Conservation (phyloP, 2,888 invertebrate genomes). For the Pyrrhosoma nymphula region DNA sequence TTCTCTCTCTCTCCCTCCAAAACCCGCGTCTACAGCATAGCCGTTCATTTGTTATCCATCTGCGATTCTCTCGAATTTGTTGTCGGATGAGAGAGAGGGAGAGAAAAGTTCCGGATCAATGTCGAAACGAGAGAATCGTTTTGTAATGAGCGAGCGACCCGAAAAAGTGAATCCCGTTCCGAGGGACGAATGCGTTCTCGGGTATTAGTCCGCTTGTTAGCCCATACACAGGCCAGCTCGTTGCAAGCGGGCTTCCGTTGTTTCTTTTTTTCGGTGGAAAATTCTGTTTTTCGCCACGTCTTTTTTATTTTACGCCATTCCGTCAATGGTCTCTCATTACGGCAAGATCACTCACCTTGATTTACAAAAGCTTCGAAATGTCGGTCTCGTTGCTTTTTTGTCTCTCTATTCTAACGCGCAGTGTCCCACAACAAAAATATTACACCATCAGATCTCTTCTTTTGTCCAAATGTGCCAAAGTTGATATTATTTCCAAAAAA, state of each 20-base stretch:
- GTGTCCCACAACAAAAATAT: neutral
- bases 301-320: neutral
- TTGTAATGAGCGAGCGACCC: constrained; percentile 44
- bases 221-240: neutral
- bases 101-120: constrained; percentile 18
- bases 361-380: neutral
- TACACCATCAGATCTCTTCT: neutral
- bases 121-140: constrained; percentile 39
- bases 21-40: too few species aligned
- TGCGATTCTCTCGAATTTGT: neutral
- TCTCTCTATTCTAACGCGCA: neutral
- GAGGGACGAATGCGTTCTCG: neutral
- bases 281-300: neutral
- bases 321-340: constrained; percentile 28
- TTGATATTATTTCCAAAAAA: neutral
- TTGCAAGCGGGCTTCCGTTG: neutral
- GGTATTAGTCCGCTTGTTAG: constrained; percentile 8
- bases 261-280: neutral
- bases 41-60: too few species aligned
- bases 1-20: neutral
- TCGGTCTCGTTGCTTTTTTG: neutral
- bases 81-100: neutral
- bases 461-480: neutral
- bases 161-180: constrained; percentile 58
- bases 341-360: constrained; percentile 4